These are phyloP conservation scores for Zoanthus gigantus DNA, from an alignment of 92 coral and sea anemone species.

Conservation along the genomic window DNA sequence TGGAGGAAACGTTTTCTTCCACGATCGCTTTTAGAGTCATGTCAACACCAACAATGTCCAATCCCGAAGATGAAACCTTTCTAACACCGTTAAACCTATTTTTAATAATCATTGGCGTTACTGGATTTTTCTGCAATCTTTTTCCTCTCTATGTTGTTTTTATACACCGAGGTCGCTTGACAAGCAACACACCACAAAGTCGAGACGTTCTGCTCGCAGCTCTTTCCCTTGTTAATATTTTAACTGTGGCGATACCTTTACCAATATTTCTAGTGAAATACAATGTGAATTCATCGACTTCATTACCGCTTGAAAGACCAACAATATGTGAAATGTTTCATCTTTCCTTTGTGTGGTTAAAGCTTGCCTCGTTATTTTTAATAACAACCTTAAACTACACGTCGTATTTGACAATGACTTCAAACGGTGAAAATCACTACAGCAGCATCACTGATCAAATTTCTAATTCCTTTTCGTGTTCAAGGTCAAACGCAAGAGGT, in stretches of 20 bases:
- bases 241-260: slow-evolving; percentile 74
- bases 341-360: slow-evolving; percentile 82
- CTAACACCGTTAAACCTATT: slow-evolving; percentile 69
- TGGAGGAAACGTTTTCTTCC: neutral
- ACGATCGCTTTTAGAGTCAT: neutral
- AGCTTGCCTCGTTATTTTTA: slow-evolving; percentile 77
- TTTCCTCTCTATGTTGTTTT: slow-evolving; percentile 78
- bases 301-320: slow-evolving; percentile 54
- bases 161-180: slow-evolving; percentile 57
- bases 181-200: slow-evolving; percentile 61
- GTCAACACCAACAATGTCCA: slow-evolving; percentile 13
- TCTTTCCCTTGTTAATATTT: slow-evolving; percentile 67
- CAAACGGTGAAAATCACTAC: slow-evolving; percentile 36
- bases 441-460: slow-evolving; percentile 79
- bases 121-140: slow-evolving; percentile 67
- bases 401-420: slow-evolving; percentile 62
- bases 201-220: slow-evolving; percentile 76
- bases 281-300: slow-evolving; percentile 22
- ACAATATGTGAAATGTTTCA: slow-evolving; percentile 87
- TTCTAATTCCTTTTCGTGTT: slow-evolving; percentile 78
- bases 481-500: slow-evolving; percentile 56
- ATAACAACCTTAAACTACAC: slow-evolving; percentile 82
- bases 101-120: slow-evolving; percentile 59
- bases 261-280: slow-evolving; percentile 71
- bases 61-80: slow-evolving; percentile 30